phyloP scores from a whole-genome alignment of 2,113 vertebrate genomes.

The Blennius ocellaris region DNA sequence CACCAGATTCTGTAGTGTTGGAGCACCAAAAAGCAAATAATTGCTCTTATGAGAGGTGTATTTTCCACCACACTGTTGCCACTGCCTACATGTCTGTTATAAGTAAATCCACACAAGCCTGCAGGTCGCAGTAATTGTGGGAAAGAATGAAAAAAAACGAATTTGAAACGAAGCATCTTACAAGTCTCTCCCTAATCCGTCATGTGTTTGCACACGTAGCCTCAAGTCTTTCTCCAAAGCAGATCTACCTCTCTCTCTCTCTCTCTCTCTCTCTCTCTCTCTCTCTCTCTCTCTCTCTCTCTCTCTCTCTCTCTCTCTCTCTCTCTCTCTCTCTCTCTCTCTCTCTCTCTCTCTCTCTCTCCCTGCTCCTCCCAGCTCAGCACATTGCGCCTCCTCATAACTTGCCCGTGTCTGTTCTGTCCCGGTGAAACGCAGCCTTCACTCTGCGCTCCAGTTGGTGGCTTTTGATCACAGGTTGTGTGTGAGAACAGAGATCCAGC shows the following conservation, averaged over 20 bases:
- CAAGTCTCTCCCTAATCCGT: conserved; percentile 42
- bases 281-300: conserved; percentile 25
- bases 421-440: conserved; percentile 61
- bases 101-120: conserved; percentile 32
- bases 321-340: conserved; percentile 6
- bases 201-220: conserved; percentile 52
- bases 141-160: conserved; percentile 34
- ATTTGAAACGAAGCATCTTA: conserved; percentile 31
- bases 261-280: conserved; percentile 9
- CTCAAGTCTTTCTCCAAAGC: conserved; percentile 38
- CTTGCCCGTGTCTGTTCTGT: conserved; percentile 47
- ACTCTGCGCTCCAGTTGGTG: conserved; percentile 28
- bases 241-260: conserved; percentile 32
- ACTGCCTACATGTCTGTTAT: conserved; percentile 39
- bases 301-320: neutral
- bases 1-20: conserved; percentile 12
- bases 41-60: conserved; percentile 34
- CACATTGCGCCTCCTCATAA: conserved; percentile 73
- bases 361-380: conserved; percentile 80
- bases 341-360: conserved; percentile 6
- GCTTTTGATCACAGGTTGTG: conserved; percentile 43
- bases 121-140: conserved; percentile 17
- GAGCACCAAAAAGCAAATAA: conserved; percentile 42
- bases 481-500: conserved; percentile 57
- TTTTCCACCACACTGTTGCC: conserved; percentile 41